Conservation (phyloP, 2,113 vertebrate genomes). For the Globicephala melas region DNA sequence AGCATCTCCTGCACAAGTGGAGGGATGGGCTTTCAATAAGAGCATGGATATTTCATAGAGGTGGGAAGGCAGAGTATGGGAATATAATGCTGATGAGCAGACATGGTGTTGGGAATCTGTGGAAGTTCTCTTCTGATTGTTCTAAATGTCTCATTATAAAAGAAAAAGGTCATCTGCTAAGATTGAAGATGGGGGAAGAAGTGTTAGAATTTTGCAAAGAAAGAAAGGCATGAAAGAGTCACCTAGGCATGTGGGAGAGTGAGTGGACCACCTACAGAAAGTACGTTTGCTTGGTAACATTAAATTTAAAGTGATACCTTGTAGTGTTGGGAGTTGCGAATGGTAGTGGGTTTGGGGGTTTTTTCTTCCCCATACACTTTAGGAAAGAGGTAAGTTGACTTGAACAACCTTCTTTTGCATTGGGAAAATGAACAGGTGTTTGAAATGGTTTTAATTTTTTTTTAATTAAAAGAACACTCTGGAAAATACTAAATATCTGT, state of each 20-base stretch:
- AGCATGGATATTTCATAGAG: background rate
- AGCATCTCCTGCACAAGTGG: background rate
- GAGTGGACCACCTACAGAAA: background rate
- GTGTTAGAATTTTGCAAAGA: background rate
- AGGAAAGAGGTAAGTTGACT: constrained; percentile 76
- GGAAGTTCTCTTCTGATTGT: background rate
- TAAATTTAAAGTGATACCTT: background rate
- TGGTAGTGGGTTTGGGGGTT: background rate
- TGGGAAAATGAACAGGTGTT: constrained; percentile 81
- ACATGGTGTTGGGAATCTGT: background rate
- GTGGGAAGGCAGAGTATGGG: background rate
- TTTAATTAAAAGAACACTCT: constrained; percentile 74
- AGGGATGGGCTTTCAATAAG: background rate
- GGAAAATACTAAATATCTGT: constrained; percentile 80
- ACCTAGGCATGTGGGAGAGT: background rate
- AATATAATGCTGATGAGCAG: background rate
- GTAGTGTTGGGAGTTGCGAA: constrained; percentile 21
- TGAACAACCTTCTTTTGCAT: constrained; percentile 80
- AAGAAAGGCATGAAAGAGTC: background rate
- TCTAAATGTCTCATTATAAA: background rate
- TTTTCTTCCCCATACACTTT: constrained; percentile 60
- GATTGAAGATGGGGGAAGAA: background rate
- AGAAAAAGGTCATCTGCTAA: background rate
- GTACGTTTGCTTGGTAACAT: background rate
- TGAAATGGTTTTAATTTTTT: constrained; percentile 76